These are phyloP conservation scores for Oryzias dopingdopingensis DNA, from an alignment of 2,797 vertebrate genomes.

Conservation along the genomic window DNA sequence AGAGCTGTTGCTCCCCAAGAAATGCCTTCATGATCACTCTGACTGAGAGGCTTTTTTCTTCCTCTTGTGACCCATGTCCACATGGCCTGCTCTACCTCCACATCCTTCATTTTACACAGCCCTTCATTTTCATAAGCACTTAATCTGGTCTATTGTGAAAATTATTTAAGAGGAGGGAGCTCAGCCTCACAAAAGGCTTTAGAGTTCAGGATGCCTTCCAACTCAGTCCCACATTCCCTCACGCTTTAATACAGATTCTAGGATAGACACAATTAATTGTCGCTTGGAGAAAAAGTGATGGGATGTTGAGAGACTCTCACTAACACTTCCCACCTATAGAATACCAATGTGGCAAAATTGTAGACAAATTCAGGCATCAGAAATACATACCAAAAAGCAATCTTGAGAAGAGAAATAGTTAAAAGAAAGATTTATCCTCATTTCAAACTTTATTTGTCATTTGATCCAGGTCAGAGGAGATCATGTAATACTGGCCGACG, in stretches of 20 bases:
- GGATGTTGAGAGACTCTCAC: slow-evolving; percentile 22
- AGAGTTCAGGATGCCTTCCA: slow-evolving; percentile 19
- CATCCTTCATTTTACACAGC: slow-evolving; percentile 24
- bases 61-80: slow-evolving; percentile 47
- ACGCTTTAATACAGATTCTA: slow-evolving; percentile 26
- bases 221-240: slow-evolving; percentile 16
- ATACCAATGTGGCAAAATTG: slow-evolving; percentile 12
- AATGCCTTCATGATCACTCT: slow-evolving; percentile 47
- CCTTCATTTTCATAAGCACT: slow-evolving; percentile 57
- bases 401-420: not conserved
- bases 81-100: slow-evolving; percentile 13
- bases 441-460: slow-evolving; percentile 34
- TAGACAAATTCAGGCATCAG: slow-evolving; percentile 13
- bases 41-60: slow-evolving; percentile 46
- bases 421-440: slow-evolving; percentile 9
- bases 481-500: slow-evolving; percentile 38
- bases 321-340: slow-evolving; percentile 38
- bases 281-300: slow-evolving; percentile 29
- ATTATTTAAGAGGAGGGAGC: slow-evolving; percentile 47
- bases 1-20: slow-evolving; percentile 44
- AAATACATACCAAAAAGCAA: not conserved
- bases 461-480: slow-evolving; percentile 36
- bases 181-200: slow-evolving; percentile 36
- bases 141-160: slow-evolving; percentile 66
- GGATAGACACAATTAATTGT: slow-evolving; percentile 48